Percentiles rank a stretch among this genome's conserved stretches.
These are phyloP conservation scores for Dolichoris vasculosae DNA, from an alignment of 1,140 invertebrate genomes.

Conservation along the genomic window DNA sequence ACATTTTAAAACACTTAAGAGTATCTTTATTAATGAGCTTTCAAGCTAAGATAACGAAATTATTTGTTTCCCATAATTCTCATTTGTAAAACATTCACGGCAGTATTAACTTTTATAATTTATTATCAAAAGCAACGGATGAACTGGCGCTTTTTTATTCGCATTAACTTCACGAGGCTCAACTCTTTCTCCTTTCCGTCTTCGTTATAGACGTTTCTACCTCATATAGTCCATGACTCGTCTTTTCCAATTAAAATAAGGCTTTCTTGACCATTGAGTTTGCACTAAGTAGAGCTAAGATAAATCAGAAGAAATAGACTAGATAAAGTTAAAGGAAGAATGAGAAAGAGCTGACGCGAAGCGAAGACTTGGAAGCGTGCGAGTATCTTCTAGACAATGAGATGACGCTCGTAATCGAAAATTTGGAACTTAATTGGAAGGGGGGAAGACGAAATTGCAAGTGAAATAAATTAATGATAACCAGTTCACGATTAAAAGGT, in stretches of 20 bases:
- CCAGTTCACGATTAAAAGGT: not conserved
- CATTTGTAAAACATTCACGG: not conserved
- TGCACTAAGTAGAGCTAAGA: not conserved
- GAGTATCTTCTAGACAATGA: not conserved
- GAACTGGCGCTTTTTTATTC: constrained; percentile 61
- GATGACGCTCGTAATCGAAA: constrained; percentile 6
- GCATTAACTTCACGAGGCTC: constrained; percentile 47
- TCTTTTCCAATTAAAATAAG: constrained; percentile 46
- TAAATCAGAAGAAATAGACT: constrained; percentile 38
- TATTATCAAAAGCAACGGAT: constrained; percentile 56
- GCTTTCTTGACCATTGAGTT: constrained; percentile 34
- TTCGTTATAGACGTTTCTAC: not conserved
- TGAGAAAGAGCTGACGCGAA: constrained; percentile 9
- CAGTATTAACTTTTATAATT: not conserved
- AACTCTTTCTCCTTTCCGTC: not conserved
- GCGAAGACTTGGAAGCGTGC: not conserved
- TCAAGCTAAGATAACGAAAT: not conserved
- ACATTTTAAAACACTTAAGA: not conserved
- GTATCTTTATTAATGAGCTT: not conserved
- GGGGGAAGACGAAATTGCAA: not conserved
- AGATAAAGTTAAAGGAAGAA: not conserved
- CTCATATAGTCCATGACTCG: constrained; percentile 15
- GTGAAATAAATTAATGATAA: constrained; percentile 25
- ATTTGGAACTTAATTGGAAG: constrained; percentile 42
- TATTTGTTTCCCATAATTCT: not conserved